Conservation (phyloP, 2,888 invertebrate species). For the Entomobrya proxima region DNA sequence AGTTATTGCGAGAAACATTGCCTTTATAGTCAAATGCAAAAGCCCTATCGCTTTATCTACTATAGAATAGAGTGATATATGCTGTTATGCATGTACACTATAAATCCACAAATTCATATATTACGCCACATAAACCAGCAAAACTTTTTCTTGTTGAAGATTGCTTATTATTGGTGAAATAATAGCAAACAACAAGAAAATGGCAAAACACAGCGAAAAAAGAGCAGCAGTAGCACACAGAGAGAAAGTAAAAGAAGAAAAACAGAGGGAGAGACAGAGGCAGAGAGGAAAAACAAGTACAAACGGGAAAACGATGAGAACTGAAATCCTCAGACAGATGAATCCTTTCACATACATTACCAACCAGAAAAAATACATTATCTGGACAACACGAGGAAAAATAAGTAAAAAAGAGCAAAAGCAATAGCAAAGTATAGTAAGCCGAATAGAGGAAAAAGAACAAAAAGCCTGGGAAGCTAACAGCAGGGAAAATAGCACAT, state of each 20-base stretch:
- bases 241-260: constrained; percentile 16
- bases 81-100: background rate
- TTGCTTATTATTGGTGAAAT: constrained; percentile 65
- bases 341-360: constrained; percentile 66
- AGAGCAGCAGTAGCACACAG: background rate
- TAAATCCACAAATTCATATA: background rate
- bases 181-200: constrained; percentile 50
- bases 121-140: background rate
- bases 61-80: background rate
- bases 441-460: background rate
- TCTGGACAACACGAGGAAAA: constrained; percentile 36
- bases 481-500: constrained; percentile 46
- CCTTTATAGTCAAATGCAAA: no score
- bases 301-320: constrained; percentile 37
- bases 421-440: constrained; percentile 2
- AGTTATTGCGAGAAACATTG: background rate
- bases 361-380: constrained; percentile 39
- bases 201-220: constrained; percentile 19
- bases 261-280: constrained; percentile 1
- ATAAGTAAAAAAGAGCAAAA: background rate
- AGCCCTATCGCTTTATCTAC: background rate
- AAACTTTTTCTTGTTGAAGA: constrained; percentile 43
- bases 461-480: constrained; percentile 28
- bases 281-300: constrained; percentile 15
- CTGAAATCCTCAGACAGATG: constrained; percentile 60